Conservation (phyloP, 2,888 invertebrate species). For the Synergus itoensis region DNA sequence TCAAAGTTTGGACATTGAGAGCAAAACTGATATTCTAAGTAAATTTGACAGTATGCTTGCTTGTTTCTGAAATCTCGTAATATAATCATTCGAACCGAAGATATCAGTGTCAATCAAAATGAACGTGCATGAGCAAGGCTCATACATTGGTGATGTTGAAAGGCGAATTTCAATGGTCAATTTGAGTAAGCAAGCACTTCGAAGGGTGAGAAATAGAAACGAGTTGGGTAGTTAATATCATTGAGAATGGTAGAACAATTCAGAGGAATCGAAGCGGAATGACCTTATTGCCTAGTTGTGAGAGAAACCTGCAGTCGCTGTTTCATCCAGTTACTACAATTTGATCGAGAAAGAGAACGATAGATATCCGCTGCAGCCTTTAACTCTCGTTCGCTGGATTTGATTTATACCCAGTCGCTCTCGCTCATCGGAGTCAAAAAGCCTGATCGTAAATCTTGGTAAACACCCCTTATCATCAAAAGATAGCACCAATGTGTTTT, state of each 20-base stretch:
- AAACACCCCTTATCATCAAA: constrained; percentile 29
- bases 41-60: not conserved
- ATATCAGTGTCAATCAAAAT: constrained; percentile 6
- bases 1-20: not conserved
- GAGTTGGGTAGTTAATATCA: constrained; percentile 68
- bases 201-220: constrained; percentile 59
- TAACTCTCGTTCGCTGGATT: constrained; percentile 33
- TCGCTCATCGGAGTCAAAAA: constrained; percentile 18
- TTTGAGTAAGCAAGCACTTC: constrained; percentile 1
- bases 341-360: constrained; percentile 29
- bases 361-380: constrained; percentile 13
- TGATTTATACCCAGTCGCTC: constrained; percentile 39
- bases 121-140: not conserved
- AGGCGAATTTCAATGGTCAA: constrained; percentile 20
- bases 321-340: constrained; percentile 39
- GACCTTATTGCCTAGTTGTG: constrained; percentile 68
- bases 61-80: constrained; percentile 3
- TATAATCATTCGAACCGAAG: not conserved
- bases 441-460: constrained; percentile 14
- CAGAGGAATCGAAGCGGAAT: constrained; percentile 71
- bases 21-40: not conserved
- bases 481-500: constrained; percentile 24
- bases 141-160: constrained; percentile 5
- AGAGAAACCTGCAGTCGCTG: constrained; percentile 44
- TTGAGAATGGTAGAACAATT: constrained; percentile 69